phyloP scores from a whole-genome alignment of 2,888 invertebrate species.

The Mystacides longicornis region DNA sequence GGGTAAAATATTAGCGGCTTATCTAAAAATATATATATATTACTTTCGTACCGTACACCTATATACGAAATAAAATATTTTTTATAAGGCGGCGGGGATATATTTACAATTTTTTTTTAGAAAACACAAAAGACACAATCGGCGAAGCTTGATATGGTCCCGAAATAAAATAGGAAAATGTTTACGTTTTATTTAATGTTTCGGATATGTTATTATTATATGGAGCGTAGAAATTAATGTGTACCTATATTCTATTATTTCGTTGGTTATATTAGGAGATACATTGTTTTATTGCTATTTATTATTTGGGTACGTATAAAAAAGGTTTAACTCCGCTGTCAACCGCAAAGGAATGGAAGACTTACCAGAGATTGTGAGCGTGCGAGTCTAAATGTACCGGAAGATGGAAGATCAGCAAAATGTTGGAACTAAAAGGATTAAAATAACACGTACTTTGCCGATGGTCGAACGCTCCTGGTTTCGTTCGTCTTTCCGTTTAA shows the following conservation, averaged over 20 bases:
- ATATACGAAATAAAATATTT: too few species aligned
- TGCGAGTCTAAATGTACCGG: background rate
- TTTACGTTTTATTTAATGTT: background rate
- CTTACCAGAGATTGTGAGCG: background rate
- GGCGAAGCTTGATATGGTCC: background rate
- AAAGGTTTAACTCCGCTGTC: background rate
- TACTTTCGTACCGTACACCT: too few species aligned
- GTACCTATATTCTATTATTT: background rate
- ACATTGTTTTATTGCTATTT: background rate
- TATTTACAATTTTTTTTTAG: too few species aligned
- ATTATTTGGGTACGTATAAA: background rate
- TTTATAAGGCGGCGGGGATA: too few species aligned
- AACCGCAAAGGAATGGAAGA: background rate
- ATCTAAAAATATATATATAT: too few species aligned
- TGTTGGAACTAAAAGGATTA: conserved; percentile 1
- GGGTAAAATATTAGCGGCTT: too few species aligned
- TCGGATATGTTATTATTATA: background rate
- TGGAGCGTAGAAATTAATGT: background rate
- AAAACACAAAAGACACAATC: background rate
- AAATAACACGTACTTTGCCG: background rate
- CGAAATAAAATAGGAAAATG: background rate
- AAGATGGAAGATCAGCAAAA: conserved; percentile 1
- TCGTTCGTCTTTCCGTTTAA: background rate
- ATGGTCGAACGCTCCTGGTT: background rate
- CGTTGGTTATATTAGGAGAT: background rate